These are phyloP conservation scores for Platygyra sinensis DNA, from an alignment of 64 coral and sea anemone genomes.

Conservation along the genomic window DNA sequence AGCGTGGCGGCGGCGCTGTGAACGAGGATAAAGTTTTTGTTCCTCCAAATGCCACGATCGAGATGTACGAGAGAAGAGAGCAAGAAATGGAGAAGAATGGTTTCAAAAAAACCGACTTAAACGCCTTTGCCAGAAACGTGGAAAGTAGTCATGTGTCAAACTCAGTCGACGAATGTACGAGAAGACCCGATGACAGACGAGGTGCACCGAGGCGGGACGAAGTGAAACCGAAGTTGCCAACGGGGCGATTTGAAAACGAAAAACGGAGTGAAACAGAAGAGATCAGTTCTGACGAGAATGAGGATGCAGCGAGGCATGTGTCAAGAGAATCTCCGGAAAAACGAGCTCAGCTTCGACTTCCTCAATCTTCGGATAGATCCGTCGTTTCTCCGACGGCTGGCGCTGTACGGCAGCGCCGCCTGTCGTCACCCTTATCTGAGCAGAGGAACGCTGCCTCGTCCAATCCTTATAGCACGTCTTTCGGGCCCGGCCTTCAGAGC, in stretches of 20 bases:
- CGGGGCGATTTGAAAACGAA: constrained; percentile 46
- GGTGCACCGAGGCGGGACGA: constrained; percentile 25
- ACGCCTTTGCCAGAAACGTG: constrained; percentile 27
- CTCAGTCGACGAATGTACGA: constrained; percentile 6
- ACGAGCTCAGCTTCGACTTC: constrained; percentile 10
- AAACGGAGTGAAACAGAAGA: constrained; percentile 34
- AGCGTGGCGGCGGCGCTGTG: constrained; percentile 49
- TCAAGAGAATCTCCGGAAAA: neutral
- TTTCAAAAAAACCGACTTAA: constrained; percentile 49
- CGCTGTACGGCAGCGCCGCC: constrained; percentile 22
- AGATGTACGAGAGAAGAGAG: constrained; percentile 83
- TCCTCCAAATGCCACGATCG: constrained; percentile 86
- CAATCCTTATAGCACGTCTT: neutral
- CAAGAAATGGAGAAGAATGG: constrained; percentile 79
- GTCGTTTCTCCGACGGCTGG: neutral
- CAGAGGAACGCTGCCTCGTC: neutral
- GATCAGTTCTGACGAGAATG: constrained; percentile 61
- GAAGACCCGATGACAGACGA: constrained; percentile 50
- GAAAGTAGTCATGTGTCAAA: constrained; percentile 54
- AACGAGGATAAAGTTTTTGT: constrained; percentile 74
- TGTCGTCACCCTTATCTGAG: constrained; percentile 33
- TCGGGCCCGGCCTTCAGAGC: constrained; percentile 2
- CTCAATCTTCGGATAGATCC: constrained; percentile 11
- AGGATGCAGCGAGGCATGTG: neutral
- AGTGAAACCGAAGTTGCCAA: constrained; percentile 28